phyloP scores from a whole-genome alignment of 2,888 invertebrate genomes.

The Byasa hedistus region DNA sequence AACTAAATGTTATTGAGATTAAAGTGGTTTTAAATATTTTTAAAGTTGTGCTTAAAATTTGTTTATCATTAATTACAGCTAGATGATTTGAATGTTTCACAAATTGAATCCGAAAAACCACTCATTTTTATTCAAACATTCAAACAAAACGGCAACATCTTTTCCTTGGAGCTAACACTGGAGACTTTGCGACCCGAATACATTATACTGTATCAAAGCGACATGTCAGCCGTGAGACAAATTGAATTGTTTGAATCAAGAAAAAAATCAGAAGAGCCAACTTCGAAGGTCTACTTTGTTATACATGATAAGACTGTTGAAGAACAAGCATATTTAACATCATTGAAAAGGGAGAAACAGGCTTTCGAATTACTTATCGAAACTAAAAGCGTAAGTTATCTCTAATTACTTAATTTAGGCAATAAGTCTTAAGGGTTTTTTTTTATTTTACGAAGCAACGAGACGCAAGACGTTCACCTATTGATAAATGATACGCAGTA shows the following conservation, averaged over 20 bases:
- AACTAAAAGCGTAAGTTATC: slow-evolving; percentile 89
- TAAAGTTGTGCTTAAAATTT: neutral
- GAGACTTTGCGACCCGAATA: slow-evolving; percentile 86
- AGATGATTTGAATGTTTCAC: slow-evolving; percentile 84
- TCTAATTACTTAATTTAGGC: neutral
- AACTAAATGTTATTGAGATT: too few relatives aligned
- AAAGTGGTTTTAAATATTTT: neutral
- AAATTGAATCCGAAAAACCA: slow-evolving; percentile 82
- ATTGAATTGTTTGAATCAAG: slow-evolving; percentile 91
- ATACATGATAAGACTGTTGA: slow-evolving; percentile 96
- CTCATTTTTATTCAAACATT: slow-evolving; percentile 88
- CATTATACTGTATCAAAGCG: slow-evolving; percentile 93
- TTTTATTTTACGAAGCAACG: too few relatives aligned
- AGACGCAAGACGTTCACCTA: too few relatives aligned
- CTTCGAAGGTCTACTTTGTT: slow-evolving; percentile 90
- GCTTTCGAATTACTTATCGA: slow-evolving; percentile 96
- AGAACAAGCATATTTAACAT: slow-evolving; percentile 96
- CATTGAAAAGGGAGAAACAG: slow-evolving; percentile 93
- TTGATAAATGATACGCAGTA: too few relatives aligned
- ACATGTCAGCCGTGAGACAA: slow-evolving; percentile 92
- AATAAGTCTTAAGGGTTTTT: too few relatives aligned
- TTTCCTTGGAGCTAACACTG: slow-evolving; percentile 86
- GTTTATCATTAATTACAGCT: slow-evolving; percentile 67
- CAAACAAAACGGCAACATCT: slow-evolving; percentile 85
- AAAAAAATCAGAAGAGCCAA: slow-evolving; percentile 65